These are phyloP conservation scores for Mnemiopsis leidyi DNA, from an alignment of 37 sponge, comb jelly and placozoan genomes.

Conservation along the genomic window DNA sequence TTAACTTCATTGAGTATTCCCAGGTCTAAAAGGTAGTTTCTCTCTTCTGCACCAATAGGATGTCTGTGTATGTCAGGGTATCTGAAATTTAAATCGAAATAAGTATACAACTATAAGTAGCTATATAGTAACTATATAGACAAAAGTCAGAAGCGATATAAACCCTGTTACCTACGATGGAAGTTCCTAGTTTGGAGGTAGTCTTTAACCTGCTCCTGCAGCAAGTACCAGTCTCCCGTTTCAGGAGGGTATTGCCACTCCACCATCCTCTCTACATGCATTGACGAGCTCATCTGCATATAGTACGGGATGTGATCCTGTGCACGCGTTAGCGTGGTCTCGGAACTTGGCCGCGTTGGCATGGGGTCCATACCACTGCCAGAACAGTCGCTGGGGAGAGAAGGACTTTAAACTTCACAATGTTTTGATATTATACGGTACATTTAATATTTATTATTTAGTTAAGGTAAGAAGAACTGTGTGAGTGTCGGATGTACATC, in stretches of 20 bases:
- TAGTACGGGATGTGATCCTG: background rate
- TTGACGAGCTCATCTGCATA: background rate
- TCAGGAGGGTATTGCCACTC: constrained; percentile 92
- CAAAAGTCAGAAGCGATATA: too few relatives aligned
- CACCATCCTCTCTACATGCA: constrained; percentile 71
- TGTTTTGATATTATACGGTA: too few relatives aligned
- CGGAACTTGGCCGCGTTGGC: background rate
- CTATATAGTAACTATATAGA: too few relatives aligned
- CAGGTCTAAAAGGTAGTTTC: background rate
- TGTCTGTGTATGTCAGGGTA: constrained; percentile 62
- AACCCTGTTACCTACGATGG: constrained; percentile 48
- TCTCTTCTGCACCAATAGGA: constrained; percentile 2
- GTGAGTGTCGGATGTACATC: too few relatives aligned
- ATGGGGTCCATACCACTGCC: constrained; percentile 26
- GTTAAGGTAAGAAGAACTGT: too few relatives aligned
- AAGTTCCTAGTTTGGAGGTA: constrained; percentile 68
- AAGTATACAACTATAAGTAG: too few relatives aligned
- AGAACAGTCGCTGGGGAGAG: constrained; percentile 53
- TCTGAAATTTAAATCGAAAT: too few relatives aligned
- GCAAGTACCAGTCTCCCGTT: constrained; percentile 76
- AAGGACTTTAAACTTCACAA: too few relatives aligned
- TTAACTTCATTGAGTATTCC: background rate
- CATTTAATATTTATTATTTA: too few relatives aligned
- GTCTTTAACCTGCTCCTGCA: constrained; percentile 92
- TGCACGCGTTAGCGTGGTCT: background rate